Percentiles rank a stretch among this genome's conserved stretches.
Conservation (phyloP, 2,113 vertebrate species). For the Festucalex cinctus region DNA sequence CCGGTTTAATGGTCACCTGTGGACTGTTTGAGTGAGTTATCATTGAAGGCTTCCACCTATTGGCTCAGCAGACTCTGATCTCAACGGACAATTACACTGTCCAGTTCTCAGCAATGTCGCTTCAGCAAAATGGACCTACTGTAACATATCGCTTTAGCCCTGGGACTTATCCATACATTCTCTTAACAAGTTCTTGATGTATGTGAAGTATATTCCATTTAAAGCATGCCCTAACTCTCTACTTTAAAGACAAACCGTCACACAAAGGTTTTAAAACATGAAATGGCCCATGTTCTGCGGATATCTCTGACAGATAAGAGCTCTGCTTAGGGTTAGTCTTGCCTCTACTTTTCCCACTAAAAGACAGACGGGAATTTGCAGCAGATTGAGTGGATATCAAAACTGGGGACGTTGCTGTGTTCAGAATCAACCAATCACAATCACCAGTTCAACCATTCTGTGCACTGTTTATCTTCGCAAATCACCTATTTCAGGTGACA, state of each 20-base stretch:
- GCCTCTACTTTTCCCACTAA: constrained; percentile 34
- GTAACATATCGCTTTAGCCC: constrained; percentile 57
- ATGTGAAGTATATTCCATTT: constrained; percentile 66
- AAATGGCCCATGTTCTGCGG: constrained; percentile 52
- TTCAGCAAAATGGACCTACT: constrained; percentile 61
- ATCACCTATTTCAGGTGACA: no score
- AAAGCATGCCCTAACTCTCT: constrained; percentile 56
- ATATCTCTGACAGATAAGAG: constrained; percentile 42
- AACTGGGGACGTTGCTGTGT: no score
- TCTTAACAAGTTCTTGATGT: constrained; percentile 66
- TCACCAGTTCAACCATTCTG: no score
- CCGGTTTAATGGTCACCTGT: constrained; percentile 51
- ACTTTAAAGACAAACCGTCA: constrained; percentile 64
- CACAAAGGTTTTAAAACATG: constrained; percentile 58
- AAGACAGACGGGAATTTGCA: background rate
- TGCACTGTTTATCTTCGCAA: no score
- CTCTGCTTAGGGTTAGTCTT: constrained; percentile 19
- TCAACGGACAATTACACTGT: constrained; percentile 62
- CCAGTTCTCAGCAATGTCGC: constrained; percentile 57
- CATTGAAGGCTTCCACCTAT: constrained; percentile 38
- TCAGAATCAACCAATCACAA: no score
- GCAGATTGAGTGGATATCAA: background rate
- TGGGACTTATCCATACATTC: constrained; percentile 64
- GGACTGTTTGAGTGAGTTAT: constrained; percentile 69
- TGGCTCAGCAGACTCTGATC: constrained; percentile 33